Evolutionary conservation across 2,888 invertebrate genomes (phyloP).

Genomic region (Melipona beecheii): DNA sequence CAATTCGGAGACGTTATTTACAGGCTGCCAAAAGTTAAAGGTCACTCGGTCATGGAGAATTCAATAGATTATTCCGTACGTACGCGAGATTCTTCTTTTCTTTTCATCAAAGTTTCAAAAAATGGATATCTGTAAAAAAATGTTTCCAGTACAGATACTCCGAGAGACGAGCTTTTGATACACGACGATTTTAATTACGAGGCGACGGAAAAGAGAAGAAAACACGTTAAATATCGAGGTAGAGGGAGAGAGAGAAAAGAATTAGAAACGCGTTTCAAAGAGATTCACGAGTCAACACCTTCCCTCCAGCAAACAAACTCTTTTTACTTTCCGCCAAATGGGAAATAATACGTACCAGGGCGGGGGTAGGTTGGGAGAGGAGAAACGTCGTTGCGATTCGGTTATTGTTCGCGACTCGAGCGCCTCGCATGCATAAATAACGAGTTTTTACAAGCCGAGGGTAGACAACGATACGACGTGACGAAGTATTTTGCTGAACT

Average conservation of each 20-base stretch:
- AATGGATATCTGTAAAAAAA: slow-evolving; percentile 8
- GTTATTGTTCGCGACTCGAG: background rate
- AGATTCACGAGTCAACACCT: background rate
- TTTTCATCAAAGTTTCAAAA: background rate
- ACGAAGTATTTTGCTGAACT: background rate
- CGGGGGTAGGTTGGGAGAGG: too few relatives aligned
- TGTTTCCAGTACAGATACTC: background rate
- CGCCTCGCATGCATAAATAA: background rate
- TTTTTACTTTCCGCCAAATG: background rate
- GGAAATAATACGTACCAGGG: background rate
- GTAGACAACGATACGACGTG: background rate
- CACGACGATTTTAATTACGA: background rate
- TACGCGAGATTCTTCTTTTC: background rate
- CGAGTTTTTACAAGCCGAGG: background rate
- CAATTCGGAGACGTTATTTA: background rate
- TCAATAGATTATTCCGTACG: background rate
- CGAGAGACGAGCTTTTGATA: background rate
- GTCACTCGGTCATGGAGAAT: background rate
- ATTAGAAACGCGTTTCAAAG: background rate
- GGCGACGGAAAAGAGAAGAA: background rate
- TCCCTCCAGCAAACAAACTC: background rate
- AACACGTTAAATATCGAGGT: background rate
- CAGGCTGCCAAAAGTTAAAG: background rate
- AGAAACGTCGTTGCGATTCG: background rate
- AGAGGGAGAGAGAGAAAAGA: too few relatives aligned